Evolutionary conservation across 2,888 invertebrate genomes (phyloP).

Genomic region (Mesorhabditis belari): DNA sequence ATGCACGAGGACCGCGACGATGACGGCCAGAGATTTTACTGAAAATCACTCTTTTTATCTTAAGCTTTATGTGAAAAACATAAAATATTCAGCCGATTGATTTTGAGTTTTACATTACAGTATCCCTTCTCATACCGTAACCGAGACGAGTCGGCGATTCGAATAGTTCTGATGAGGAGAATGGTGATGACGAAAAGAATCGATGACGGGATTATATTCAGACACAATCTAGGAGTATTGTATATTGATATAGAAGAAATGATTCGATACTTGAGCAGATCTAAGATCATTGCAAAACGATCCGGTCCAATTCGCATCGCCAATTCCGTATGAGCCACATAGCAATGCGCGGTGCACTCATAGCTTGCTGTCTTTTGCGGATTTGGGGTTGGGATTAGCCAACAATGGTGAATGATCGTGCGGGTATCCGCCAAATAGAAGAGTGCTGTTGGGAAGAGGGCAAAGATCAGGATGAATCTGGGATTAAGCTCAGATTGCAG

Average conservation of each 20-base stretch:
- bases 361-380: constrained; percentile 13
- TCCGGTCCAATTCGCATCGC: background rate
- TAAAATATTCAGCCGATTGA: background rate
- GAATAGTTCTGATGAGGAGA: constrained; percentile 27
- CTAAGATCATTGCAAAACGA: background rate
- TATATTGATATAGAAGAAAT: constrained; percentile 23
- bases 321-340: background rate
- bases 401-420: constrained; percentile 32
- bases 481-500: constrained; percentile 6
- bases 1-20: constrained; percentile 3
- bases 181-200: constrained; percentile 31
- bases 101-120: background rate
- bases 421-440: constrained; percentile 28
- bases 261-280: constrained; percentile 12
- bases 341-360: constrained; percentile 7
- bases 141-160: constrained; percentile 17
- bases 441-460: constrained; percentile 15
- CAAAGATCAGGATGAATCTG: constrained; percentile 20
- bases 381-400: constrained; percentile 12
- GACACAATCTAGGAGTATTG: constrained; percentile 20
- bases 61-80: constrained; percentile 2
- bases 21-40: constrained; percentile 1
- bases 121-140: constrained; percentile 10
- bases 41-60: background rate
- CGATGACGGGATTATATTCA: constrained; percentile 25